A percentile compares a stretch with the other conserved stretches of the same genome.
Evolutionary conservation across 2,797 vertebrate genomes (phyloP).

Genomic region (Pelodytes ibericus): DNA sequence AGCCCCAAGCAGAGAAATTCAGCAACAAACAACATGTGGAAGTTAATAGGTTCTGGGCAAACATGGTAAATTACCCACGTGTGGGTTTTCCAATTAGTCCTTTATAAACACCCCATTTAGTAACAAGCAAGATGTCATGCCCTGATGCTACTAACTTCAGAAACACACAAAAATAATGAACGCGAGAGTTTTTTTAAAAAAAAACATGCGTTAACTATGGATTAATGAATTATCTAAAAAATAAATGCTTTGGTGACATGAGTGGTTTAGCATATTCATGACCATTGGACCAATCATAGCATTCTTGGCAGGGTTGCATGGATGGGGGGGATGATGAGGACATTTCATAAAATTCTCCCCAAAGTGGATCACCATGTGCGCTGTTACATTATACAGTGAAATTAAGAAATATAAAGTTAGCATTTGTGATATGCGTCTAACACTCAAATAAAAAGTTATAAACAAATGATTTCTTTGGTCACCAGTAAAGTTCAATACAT

Average conservation of each 20-base stretch:
- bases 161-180: slow-evolving; percentile 31
- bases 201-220: slow-evolving; percentile 29
- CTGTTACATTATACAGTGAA: no score
- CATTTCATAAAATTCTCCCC: no score
- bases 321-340: not conserved
- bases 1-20: slow-evolving; percentile 2
- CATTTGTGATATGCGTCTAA: no score
- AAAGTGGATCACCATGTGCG: no score
- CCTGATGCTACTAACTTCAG: slow-evolving; percentile 17
- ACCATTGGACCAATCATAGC: slow-evolving; percentile 29
- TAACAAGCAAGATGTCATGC: not conserved
- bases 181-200: slow-evolving; percentile 15
- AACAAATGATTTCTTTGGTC: no score
- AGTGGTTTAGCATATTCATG: slow-evolving; percentile 25
- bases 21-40: slow-evolving; percentile 1
- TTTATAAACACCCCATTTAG: not conserved
- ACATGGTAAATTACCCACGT: not conserved
- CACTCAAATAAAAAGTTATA: no score
- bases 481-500: no score
- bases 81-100: not conserved
- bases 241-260: slow-evolving; percentile 22
- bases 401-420: no score
- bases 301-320: slow-evolving; percentile 25
- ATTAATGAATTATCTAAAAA: slow-evolving; percentile 22
- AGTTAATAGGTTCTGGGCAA: slow-evolving; percentile 14